Evolutionary conservation across 1,140 invertebrate species (phyloP).

Genomic region (Drosophila nikananu): DNA sequence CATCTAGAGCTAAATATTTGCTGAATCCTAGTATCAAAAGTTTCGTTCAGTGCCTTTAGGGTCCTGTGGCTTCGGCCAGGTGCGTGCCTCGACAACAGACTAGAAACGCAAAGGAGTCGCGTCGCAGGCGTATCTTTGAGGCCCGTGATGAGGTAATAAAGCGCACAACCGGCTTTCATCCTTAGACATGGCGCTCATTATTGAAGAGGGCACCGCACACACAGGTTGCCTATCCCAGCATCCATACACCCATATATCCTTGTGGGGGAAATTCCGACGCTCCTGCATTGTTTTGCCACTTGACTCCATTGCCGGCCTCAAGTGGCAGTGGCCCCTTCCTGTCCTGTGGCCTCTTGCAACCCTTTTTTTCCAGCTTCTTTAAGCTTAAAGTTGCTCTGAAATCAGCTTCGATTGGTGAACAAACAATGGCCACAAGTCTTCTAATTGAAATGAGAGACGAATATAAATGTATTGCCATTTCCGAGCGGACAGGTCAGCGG

Average conservation of each 20-base stretch:
- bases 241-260: slow-evolving; percentile 27
- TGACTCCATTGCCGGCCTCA: slow-evolving; percentile 80
- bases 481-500: slow-evolving; percentile 49
- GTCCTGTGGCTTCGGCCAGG: slow-evolving; percentile 7
- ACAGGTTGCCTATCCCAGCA: slow-evolving; percentile 30
- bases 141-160: slow-evolving; percentile 48
- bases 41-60: background rate
- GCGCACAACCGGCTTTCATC: slow-evolving; percentile 57
- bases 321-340: slow-evolving; percentile 42
- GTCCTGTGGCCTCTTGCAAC: slow-evolving; percentile 45
- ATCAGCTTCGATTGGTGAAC: slow-evolving; percentile 21
- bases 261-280: slow-evolving; percentile 66
- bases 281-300: slow-evolving; percentile 78
- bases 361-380: slow-evolving; percentile 21
- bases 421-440: slow-evolving; percentile 25
- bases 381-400: slow-evolving; percentile 25
- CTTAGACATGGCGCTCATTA: slow-evolving; percentile 75
- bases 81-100: slow-evolving; percentile 61
- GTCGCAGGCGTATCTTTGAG: slow-evolving; percentile 18
- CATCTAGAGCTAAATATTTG: no score
- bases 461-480: slow-evolving; percentile 77
- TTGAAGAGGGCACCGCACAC: slow-evolving; percentile 59
- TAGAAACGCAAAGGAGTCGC: background rate
- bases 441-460: slow-evolving; percentile 43
- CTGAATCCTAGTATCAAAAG: background rate